Evolutionary conservation across 2,797 vertebrate genomes (phyloP).

Genomic region (Synaphobranchus kaupii): DNA sequence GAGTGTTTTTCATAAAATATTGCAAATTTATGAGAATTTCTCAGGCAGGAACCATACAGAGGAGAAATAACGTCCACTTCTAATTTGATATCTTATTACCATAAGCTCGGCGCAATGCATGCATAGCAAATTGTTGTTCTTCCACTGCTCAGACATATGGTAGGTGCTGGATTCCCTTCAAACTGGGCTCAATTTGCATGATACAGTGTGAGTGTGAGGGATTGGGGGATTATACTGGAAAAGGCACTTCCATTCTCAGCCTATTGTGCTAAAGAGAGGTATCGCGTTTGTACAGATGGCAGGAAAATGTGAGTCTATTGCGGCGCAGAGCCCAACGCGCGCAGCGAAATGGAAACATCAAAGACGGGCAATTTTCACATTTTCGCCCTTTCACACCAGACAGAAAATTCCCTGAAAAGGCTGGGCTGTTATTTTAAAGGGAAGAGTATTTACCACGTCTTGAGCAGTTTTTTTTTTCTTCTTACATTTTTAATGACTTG

Average conservation of each 20-base stretch:
- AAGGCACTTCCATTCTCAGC: constrained; percentile 77
- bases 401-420: constrained; percentile 38
- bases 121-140: constrained; percentile 84
- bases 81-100: constrained; percentile 85
- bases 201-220: constrained; percentile 83
- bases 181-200: constrained; percentile 81
- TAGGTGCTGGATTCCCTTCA: constrained; percentile 76
- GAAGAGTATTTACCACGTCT: background rate
- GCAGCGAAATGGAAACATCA: constrained; percentile 61
- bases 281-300: constrained; percentile 79
- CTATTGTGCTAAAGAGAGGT: constrained; percentile 80
- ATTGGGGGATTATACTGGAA: constrained; percentile 82
- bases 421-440: constrained; percentile 3
- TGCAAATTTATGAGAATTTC: constrained; percentile 68
- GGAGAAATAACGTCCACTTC: constrained; percentile 79
- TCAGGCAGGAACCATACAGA: constrained; percentile 72
- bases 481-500: background rate
- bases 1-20: constrained; percentile 65
- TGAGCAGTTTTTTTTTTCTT: background rate
- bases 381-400: constrained; percentile 37
- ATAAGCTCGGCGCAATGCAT: constrained; percentile 80
- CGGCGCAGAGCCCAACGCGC: constrained; percentile 66
- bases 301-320: constrained; percentile 57
- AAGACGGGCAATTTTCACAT: constrained; percentile 57
- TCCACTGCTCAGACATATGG: constrained; percentile 76